Conservation (phyloP, 2,113 vertebrate genomes). For the Mobula hypostoma region DNA sequence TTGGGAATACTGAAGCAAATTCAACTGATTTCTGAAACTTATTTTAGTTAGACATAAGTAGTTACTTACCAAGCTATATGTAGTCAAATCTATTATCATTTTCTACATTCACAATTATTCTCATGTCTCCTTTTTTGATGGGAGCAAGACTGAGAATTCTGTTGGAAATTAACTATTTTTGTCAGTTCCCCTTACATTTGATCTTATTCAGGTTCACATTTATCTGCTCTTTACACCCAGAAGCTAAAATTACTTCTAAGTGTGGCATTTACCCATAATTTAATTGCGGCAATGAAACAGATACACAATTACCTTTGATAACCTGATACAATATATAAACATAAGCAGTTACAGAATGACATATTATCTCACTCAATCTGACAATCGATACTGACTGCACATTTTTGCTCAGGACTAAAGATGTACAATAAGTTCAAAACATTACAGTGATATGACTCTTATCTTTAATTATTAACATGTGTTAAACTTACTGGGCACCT, state of each 20-base stretch:
- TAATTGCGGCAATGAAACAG: not conserved
- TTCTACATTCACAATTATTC: not conserved
- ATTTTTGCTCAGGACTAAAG: not conserved
- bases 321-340: not conserved
- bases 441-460: not conserved
- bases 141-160: not conserved
- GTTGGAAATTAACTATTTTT: not conserved
- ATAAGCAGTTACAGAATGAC: not conserved
- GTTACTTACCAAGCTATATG: not conserved
- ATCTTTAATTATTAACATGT: constrained; percentile 3
- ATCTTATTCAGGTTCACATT: not conserved
- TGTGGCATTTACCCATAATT: not conserved
- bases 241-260: not conserved
- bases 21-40: not conserved
- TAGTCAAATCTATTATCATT: not conserved
- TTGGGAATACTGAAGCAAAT: not conserved
- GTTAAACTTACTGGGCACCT: not conserved
- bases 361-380: not conserved
- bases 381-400: not conserved
- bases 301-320: not conserved
- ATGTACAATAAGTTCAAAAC: not conserved
- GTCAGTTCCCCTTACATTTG: not conserved
- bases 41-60: not conserved
- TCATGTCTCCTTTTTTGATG: not conserved
- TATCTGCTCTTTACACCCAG: not conserved